phyloP scores from a whole-genome alignment of 2,113 vertebrate species.

The Diadophis punctatus region DNA sequence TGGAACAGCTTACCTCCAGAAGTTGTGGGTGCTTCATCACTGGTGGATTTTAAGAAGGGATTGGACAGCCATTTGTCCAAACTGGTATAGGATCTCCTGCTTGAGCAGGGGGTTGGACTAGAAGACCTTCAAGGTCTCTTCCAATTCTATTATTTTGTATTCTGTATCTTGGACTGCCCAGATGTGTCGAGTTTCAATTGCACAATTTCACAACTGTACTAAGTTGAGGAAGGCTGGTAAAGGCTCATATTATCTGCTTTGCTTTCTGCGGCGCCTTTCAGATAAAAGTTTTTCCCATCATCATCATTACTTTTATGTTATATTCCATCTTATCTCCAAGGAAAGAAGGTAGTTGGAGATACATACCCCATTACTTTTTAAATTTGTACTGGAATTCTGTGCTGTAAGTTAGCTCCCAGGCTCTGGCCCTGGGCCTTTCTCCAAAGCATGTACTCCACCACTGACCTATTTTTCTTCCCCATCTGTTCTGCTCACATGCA shows the following conservation, averaged over 20 bases:
- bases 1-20: background rate
- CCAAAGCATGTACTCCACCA: background rate
- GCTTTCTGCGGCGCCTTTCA: background rate
- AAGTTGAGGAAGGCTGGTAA: background rate
- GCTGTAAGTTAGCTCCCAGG: background rate
- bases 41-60: background rate
- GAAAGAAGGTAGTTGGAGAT: background rate
- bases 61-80: background rate
- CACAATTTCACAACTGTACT: background rate
- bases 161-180: background rate
- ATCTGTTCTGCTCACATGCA: background rate
- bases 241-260: background rate
- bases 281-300: background rate
- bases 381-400: background rate
- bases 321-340: background rate
- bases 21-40: background rate
- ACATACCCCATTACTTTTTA: background rate
- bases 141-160: background rate
- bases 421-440: background rate
- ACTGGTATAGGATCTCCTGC: background rate
- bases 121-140: background rate
- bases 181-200: background rate
- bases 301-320: background rate
- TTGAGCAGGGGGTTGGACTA: background rate
- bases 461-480: background rate